Evolutionary conservation across 1,140 invertebrate genomes (phyloP).

Genomic region (Calosoma granatense): DNA sequence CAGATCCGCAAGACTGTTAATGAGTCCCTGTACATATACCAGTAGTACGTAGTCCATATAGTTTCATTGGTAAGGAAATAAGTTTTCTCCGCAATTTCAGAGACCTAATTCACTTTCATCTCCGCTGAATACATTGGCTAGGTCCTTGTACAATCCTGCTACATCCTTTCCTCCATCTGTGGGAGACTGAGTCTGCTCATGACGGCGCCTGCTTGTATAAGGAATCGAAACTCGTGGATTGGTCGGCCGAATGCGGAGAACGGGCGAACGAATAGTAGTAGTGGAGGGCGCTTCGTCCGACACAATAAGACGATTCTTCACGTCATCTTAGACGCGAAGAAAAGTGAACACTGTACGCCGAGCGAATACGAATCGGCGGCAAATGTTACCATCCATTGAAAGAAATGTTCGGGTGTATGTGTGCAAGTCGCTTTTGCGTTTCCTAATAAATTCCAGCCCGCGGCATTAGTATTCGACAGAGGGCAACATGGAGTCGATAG

Average conservation of each 20-base stretch:
- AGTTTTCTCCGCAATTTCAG: too few relatives aligned
- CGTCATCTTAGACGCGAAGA: slow-evolving; percentile 8
- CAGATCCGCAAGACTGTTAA: too few relatives aligned
- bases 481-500: background rate
- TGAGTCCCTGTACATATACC: too few relatives aligned
- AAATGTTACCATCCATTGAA: slow-evolving; percentile 22
- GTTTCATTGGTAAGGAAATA: too few relatives aligned
- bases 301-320: slow-evolving; percentile 6
- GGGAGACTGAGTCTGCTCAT: too few relatives aligned
- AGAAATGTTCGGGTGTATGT: slow-evolving; percentile 13
- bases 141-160: too few relatives aligned
- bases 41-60: too few relatives aligned
- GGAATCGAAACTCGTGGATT: background rate
- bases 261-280: background rate
- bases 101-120: too few relatives aligned
- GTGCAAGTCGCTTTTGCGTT: background rate
- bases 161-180: too few relatives aligned
- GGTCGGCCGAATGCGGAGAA: background rate
- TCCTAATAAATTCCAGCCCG: background rate
- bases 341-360: slow-evolving; percentile 20
- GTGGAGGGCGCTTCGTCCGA: background rate
- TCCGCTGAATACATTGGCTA: too few relatives aligned
- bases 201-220: background rate
- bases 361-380: slow-evolving; percentile 20
- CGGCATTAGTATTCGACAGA: slow-evolving; percentile 4